Evolutionary conservation across 2,888 invertebrate species (phyloP), one percentile per base, ranked within the genome.

Genomic region (Hesperia comma): DNA sequence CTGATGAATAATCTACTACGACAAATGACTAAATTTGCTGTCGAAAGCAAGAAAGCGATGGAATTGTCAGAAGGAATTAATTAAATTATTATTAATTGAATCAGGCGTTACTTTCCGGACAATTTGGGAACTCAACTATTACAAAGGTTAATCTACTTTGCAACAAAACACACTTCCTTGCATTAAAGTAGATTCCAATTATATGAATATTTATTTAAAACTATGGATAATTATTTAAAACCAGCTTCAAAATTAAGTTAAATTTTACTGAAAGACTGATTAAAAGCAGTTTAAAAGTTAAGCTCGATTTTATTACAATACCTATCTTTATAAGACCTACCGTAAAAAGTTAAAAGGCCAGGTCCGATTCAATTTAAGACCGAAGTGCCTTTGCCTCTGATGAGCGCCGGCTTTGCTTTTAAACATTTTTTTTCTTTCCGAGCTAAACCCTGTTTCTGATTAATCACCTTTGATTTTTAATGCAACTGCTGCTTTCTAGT

Each of bases 401-500:
- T 57, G 57, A 57, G 21, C 41, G 19, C 14, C 40, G 55, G 2
- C 41, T 57, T 57, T 15, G 41, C 41, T 57, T 56, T 57, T 21
- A n/a, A 26, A 26, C 26, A n/a, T 21, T 57, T 43, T 19, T 10
- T 14, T 15, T 33, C 33, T 55, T 21, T 19, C 46, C n/a, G 53
- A 8, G 33, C 63, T 37, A 53, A 54, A 53, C 53, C 26, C 26
- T 63, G 14, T 46, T 63, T 54, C 19, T 55, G 63, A 63, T 63
- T 63, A 63, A 63, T 46, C 63, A 46, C 41, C 46, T 63, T 53
- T 56, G 19, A 41, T 63, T 63, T 56, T 63, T 55, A 63, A 46
- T 62, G 61, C 61, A 61, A 15, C 33, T 12, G 15, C 40, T 32
- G 21, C 40, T 53, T n/a, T 21, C n/a, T n/a, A n/a, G n/a, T 26